These are phyloP conservation scores for Neosilurus hyrtlii DNA, from an alignment of 2,797 vertebrate species.

Conservation along the genomic window DNA sequence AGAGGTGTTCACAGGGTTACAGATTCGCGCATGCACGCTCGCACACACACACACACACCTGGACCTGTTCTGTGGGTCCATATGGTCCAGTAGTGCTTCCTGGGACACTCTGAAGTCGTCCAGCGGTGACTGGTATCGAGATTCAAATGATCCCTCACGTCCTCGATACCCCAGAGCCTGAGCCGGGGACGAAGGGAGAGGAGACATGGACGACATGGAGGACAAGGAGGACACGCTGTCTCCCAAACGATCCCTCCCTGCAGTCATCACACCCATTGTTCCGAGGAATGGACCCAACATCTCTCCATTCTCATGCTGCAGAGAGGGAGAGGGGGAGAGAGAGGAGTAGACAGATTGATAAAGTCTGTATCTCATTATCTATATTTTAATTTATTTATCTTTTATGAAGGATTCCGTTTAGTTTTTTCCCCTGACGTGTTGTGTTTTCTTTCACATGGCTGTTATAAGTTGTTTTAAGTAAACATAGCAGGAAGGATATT, in stretches of 20 bases:
- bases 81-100: constrained; percentile 87
- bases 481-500: no score
- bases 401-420: no score
- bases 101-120: constrained; percentile 90
- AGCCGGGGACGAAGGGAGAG: constrained; percentile 67
- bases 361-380: background rate
- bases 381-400: no score
- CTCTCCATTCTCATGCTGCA: constrained; percentile 88
- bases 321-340: background rate
- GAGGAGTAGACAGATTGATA: background rate
- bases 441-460: no score
- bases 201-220: constrained; percentile 62
- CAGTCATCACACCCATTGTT: constrained; percentile 59
- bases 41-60: constrained; percentile 41
- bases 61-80: constrained; percentile 82
- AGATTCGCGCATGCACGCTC: no score
- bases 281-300: constrained; percentile 74
- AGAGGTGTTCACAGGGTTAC: no score
- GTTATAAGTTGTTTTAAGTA: no score
- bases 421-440: no score
- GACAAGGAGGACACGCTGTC: constrained; percentile 69
- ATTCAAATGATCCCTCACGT: constrained; percentile 87
- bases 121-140: constrained; percentile 87
- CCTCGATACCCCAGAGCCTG: constrained; percentile 80
- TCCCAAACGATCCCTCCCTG: constrained; percentile 78